A percentile compares a stretch with the other conserved stretches of the same genome.
phyloP scores from a whole-genome alignment of 1,140 invertebrate genomes.

The Coptotermes formosanus region DNA sequence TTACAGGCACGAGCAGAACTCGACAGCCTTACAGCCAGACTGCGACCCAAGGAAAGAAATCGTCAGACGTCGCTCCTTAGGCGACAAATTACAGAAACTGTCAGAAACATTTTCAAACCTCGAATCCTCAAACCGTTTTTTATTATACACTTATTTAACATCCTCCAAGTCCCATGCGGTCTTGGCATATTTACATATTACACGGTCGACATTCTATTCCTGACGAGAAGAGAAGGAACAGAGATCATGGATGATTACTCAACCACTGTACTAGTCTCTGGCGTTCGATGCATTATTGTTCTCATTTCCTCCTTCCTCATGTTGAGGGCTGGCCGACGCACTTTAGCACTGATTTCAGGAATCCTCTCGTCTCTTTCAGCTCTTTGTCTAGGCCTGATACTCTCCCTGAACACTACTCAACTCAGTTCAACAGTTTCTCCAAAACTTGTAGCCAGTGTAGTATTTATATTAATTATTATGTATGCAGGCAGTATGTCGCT shows the following conservation, averaged over 20 bases:
- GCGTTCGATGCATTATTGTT: conserved; percentile 60
- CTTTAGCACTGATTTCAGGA: conserved; percentile 61
- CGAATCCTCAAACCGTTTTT: conserved; percentile 62
- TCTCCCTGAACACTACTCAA: conserved; percentile 41
- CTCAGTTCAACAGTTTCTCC: not conserved
- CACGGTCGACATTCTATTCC: conserved; percentile 64
- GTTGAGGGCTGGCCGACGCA: conserved; percentile 59
- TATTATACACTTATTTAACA: conserved; percentile 67
- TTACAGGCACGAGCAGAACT: not conserved
- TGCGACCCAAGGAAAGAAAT: not conserved
- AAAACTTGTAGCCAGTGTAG: conserved; percentile 42
- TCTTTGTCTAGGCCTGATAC: conserved; percentile 55
- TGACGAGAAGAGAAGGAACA: conserved; percentile 41
- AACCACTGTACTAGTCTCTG: conserved; percentile 63
- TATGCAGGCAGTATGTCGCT: conserved; percentile 69
- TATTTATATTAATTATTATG: conserved; percentile 55
- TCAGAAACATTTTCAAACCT: not conserved
- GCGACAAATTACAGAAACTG: not conserved
- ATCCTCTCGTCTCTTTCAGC: conserved; percentile 52
- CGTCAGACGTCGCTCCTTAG: not conserved
- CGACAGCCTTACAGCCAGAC: not conserved
- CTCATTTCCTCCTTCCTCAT: conserved; percentile 62
- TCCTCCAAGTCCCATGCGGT: conserved; percentile 68
- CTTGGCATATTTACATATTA: conserved; percentile 73
- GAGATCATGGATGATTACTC: conserved; percentile 47